Evolutionary conservation across 2,113 vertebrate species (phyloP).

Genomic region (Burhinus oedicnemus): DNA sequence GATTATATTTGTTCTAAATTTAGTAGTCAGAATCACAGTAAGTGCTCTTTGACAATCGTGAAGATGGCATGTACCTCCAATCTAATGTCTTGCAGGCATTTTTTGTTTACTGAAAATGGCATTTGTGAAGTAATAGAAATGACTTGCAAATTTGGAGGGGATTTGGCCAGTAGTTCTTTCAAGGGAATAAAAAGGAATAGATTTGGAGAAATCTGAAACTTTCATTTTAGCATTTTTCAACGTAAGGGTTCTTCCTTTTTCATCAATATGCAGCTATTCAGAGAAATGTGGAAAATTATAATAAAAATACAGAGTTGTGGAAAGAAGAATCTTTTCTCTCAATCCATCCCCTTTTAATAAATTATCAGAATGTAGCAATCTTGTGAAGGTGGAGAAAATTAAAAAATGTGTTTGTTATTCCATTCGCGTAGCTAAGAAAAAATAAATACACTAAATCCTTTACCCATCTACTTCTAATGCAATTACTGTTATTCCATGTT

Average conservation of each 20-base stretch:
- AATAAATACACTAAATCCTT: background rate
- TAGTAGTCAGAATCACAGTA: background rate
- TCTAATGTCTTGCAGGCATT: background rate
- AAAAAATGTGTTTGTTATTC: background rate
- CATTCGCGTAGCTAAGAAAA: background rate
- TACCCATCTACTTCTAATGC: background rate
- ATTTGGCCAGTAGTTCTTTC: background rate
- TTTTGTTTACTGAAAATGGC: background rate
- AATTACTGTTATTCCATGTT: background rate
- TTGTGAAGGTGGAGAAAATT: background rate
- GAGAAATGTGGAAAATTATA: background rate
- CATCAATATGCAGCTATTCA: background rate
- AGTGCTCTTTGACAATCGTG: background rate
- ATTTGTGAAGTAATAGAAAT: background rate
- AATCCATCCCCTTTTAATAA: background rate
- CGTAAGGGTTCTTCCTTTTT: background rate
- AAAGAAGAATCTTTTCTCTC: background rate
- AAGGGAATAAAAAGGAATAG: background rate
- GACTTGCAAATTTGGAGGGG: background rate
- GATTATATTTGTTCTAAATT: background rate
- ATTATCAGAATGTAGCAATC: background rate
- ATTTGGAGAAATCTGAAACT: background rate
- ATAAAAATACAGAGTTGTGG: background rate
- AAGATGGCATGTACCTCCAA: background rate
- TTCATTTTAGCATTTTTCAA: background rate